A percentile compares a stretch with the other conserved stretches of the same genome.
Conservation (phyloP, 2,888 invertebrate genomes). For the Cephus runcator region DNA sequence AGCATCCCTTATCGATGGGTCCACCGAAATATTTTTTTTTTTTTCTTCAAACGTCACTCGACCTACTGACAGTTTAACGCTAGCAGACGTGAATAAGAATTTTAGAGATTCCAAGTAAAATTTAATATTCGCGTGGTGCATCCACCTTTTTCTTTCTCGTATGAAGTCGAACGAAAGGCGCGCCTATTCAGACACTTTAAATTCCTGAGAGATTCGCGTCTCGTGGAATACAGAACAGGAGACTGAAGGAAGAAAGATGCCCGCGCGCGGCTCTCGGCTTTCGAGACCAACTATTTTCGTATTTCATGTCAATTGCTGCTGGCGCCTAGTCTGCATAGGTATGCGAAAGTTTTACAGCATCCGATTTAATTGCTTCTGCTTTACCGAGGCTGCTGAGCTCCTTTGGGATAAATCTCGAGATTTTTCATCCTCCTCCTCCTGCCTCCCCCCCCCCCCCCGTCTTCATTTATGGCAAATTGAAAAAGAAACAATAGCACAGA, state of each 20-base stretch:
- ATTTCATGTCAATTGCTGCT: not conserved
- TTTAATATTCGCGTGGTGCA: not conserved
- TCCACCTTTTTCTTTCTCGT: not conserved
- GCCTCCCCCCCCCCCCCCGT: fast-evolving
- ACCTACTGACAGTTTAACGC: not conserved
- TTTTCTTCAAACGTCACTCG: not conserved
- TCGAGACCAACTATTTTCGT: slow-evolving; percentile 35
- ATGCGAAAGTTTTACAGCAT: not conserved
- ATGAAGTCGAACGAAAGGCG: not conserved
- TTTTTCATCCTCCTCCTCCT: too few species aligned
- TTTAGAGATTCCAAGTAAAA: not conserved
- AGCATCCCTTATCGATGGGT: too few species aligned
- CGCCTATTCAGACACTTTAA: slow-evolving; percentile 36
- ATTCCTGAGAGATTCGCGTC: slow-evolving; percentile 47
- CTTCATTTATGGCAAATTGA: not conserved
- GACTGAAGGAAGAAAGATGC: slow-evolving; percentile 40
- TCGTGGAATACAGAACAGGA: slow-evolving; percentile 48
- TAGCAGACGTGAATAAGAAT: not conserved
- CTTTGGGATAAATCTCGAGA: not conserved
- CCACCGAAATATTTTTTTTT: too few species aligned
- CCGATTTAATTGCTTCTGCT: not conserved
- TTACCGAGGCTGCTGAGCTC: not conserved
- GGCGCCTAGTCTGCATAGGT: not conserved
- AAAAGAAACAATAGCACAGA: not conserved
- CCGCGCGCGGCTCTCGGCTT: not conserved